Evolutionary conservation across 2,113 vertebrate genomes (phyloP).

Genomic region (Barbus barbus): DNA sequence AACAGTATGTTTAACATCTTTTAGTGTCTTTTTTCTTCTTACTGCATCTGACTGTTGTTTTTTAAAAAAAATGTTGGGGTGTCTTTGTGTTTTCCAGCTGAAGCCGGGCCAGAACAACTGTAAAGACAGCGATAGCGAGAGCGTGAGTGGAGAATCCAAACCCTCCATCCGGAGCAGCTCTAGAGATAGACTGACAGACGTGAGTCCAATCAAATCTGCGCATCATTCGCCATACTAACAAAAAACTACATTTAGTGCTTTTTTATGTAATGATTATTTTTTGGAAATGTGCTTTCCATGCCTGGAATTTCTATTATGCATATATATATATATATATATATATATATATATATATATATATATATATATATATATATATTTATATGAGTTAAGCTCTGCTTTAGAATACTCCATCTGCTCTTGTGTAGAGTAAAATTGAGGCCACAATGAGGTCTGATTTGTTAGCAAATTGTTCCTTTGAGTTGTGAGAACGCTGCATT

Average conservation of each 20-base stretch:
- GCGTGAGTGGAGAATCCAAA: constrained; percentile 84
- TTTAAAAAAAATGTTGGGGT: constrained; percentile 37
- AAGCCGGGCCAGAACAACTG: constrained; percentile 89
- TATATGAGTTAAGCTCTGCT: neutral
- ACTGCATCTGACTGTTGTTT: neutral
- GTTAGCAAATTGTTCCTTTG: neutral
- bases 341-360: no score
- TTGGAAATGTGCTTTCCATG: neutral
- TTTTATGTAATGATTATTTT: no score
- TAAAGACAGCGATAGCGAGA: constrained; percentile 91
- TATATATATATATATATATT: no score
- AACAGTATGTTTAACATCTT: neutral
- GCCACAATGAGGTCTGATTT: neutral
- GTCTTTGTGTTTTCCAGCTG: constrained; percentile 75
- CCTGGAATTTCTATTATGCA: neutral
- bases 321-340: no score
- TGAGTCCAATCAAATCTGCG: constrained; percentile 73
- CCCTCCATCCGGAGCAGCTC: constrained; percentile 88
- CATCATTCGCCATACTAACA: neutral
- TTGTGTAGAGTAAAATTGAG: no score
- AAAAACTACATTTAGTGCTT: neutral
- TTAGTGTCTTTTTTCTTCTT: neutral
- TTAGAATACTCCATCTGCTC: neutral
- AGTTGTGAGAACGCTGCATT: neutral
- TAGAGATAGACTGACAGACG: constrained; percentile 89